Evolutionary conservation across 2,797 vertebrate species (phyloP), one percentile per base, ranked within the genome.

Genomic region (Phylloscopus collybita): DNA sequence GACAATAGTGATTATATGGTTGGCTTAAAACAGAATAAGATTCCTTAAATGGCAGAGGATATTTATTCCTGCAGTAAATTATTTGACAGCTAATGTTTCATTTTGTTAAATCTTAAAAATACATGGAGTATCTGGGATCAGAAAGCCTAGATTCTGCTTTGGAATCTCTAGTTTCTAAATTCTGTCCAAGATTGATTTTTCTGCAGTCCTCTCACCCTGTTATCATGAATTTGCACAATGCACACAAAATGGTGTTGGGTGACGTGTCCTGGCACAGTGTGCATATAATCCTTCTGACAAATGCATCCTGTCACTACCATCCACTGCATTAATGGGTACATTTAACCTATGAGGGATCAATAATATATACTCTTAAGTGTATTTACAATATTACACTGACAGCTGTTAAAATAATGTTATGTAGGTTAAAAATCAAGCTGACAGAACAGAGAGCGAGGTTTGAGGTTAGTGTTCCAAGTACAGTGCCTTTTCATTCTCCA

Each of bases 1-100:
- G 96, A 94, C 87, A 93, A 93, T 79, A 54, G 71, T 93, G 76
- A 94, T 95, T 93, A 94, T 60, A 62, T 76, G 44, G 40, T 80
- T 92, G 70, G 62, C 79, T 93, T 84, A 44, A 84, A 93, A 87
- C 71, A 56, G 14, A 19, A 20, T 17, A 60, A 62, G 60, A 84
- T 67, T 84, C 53, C 56, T 88, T 69, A 92, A 95, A 88, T 1
- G 25, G 50, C 56, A 36, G 50, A 86, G 34, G 21, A 53, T 85
- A 74, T 96, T 94, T 91, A 89, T 90, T 93, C 60, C 66, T 78
- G 71, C 32, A 88, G 40, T 92, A 86, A 74, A 79, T 40, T 53
- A 75, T 92, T 86, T 87, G 86, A 89, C 60, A 94, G 81, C 62
- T 72, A 53, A 61, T 80, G 36, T 78, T 78, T 90, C 78, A 88